Evolutionary conservation across 1,140 invertebrate genomes (phyloP), one percentile per base, ranked within the genome.

Genomic region (Helicoverpa armigera): DNA sequence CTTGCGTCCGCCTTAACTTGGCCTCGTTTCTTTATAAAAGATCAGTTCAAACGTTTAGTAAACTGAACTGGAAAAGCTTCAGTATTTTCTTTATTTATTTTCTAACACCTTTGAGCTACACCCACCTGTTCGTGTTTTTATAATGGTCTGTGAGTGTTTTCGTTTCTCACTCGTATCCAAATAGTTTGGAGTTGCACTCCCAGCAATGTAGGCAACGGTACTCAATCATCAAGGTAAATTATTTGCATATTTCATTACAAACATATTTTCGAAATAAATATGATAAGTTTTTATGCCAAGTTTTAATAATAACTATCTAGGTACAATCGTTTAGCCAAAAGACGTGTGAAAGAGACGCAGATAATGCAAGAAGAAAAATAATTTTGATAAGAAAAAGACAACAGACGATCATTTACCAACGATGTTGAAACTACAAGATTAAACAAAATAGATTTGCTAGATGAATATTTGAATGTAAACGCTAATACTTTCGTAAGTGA

Each of bases 71-170:
- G 2, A 67, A 43, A 18, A 50, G 63, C 35, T 18, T 48, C 29
- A 35, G 23, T n/a, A 43, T 16, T 35, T 43, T 16, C 16, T 53
- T 63, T 63, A 60, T 76, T 50, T 51, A 63, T 63, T 61, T 50
- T 58, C 51, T 50, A 51, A 76, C 73, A 76, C 73, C 73, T 61
- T 43, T 16, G 16, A 43, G 43, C 58, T 76, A 35, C 73, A 48
- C 60, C 58, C 73, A 63, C 56, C 73, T 76, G 73, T 50, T 63
- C 43, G 7, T 76, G 73, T 76, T 76, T 63, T 76, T 76, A 51
- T 61, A 75, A 43, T 48, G 61, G 16, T 63, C 56, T 13, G 43
- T 14, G 48, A 51, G 18, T 76, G 58, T 35, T 76, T 51, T 73
- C 53, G 12, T 73, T 23, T 61, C n/a, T 76, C 12, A 67, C 51